These are phyloP conservation scores for Ophioninae sp. DNA, from an alignment of 2,888 invertebrate genomes.

Conservation along the genomic window DNA sequence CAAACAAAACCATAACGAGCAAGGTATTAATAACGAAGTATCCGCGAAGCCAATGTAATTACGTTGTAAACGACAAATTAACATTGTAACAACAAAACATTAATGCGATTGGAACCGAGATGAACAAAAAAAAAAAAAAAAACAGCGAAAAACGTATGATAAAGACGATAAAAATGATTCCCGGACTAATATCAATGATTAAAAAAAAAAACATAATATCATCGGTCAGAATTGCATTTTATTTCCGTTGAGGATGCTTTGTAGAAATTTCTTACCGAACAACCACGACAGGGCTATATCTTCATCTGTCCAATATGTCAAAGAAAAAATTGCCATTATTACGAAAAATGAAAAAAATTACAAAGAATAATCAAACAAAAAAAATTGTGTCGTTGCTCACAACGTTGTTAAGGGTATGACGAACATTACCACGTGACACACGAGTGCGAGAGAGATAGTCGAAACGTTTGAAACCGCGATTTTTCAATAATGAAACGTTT, in stretches of 20 bases:
- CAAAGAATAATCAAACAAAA: background rate
- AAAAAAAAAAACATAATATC: conserved; percentile 32
- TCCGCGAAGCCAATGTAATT: conserved; percentile 55
- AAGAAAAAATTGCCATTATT: background rate
- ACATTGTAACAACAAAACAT: conserved; percentile 26
- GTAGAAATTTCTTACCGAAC: background rate
- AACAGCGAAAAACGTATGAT: conserved; percentile 30
- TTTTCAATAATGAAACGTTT: too few species aligned
- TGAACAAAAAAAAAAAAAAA: conserved; percentile 21
- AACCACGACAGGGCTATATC: background rate
- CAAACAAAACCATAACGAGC: conserved; percentile 59
- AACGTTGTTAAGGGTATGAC: conserved; percentile 51
- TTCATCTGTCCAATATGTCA: background rate
- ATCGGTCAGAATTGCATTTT: background rate
- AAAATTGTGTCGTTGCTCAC: conserved; percentile 57
- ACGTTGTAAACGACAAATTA: conserved; percentile 63
- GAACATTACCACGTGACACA: too few species aligned
- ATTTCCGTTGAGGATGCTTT: background rate
- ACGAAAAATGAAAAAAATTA: conserved; percentile 16
- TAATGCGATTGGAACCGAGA: background rate
- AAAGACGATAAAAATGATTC: conserved; percentile 40
- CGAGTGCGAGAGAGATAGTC: too few species aligned
- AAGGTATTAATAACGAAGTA: conserved; percentile 44
- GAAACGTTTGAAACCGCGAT: too few species aligned
- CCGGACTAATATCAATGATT: conserved; percentile 50